phyloP scores from a whole-genome alignment of 30 jellyfish, hydroid and myxozoan species.

The Nemopilema nomurai region DNA sequence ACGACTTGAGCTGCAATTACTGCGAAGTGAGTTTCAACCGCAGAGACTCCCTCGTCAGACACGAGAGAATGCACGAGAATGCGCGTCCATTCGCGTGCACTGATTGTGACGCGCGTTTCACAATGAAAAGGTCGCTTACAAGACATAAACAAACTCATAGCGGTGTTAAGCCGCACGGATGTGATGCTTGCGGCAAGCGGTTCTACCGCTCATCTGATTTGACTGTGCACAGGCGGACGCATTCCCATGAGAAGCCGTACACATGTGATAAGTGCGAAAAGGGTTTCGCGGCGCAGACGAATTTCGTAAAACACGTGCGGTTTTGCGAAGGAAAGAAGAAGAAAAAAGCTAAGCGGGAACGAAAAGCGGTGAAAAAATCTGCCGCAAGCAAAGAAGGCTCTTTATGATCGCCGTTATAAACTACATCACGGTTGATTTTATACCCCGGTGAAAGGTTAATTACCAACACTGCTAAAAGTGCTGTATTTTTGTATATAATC shows the following conservation, averaged over 20 bases:
- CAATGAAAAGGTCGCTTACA: conserved; percentile 11
- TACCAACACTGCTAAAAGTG: background rate
- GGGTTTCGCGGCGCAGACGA: conserved; percentile 37
- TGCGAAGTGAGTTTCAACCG: conserved; percentile 15
- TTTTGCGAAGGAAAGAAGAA: conserved; percentile 4
- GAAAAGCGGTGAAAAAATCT: background rate
- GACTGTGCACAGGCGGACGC: conserved; percentile 39
- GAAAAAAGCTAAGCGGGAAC: background rate
- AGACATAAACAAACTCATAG: conserved; percentile 20
- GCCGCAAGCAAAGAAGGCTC: too few relatives aligned
- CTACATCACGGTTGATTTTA: background rate
- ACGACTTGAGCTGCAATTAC: background rate
- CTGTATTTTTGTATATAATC: too few relatives aligned
- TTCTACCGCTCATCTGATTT: conserved; percentile 22
- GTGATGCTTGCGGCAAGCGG: conserved; percentile 34
- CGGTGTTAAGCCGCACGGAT: conserved; percentile 38
- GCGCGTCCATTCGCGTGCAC: conserved; percentile 36
- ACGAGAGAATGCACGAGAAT: conserved; percentile 21
- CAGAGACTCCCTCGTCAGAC: conserved; percentile 1
- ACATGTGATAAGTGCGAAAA: conserved; percentile 31
- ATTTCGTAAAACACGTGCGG: conserved; percentile 10
- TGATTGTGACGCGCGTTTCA: conserved; percentile 24
- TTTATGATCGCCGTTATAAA: too few relatives aligned
- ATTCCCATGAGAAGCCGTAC: conserved; percentile 26
- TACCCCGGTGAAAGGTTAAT: background rate